Conservation (phyloP, 2,888 invertebrate genomes). For the Meandrusa payeni region DNA sequence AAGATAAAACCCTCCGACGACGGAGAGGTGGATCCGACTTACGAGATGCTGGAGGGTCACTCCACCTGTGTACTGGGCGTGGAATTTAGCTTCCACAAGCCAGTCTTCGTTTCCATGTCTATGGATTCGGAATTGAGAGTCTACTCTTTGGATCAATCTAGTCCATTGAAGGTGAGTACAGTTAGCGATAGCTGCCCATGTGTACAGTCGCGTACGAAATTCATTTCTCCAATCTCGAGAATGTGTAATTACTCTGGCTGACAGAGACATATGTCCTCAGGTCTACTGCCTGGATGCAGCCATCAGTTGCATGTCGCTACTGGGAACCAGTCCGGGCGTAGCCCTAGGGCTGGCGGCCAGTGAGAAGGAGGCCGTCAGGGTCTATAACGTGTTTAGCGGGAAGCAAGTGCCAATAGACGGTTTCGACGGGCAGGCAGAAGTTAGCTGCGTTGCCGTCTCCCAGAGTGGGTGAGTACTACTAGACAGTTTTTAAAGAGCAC, state of each 20-base stretch:
- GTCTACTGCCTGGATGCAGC: slow-evolving; percentile 49
- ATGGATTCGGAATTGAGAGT: slow-evolving; percentile 63
- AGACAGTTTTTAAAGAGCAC: too few species aligned
- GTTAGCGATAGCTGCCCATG: too few species aligned
- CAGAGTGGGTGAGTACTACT: slow-evolving; percentile 49
- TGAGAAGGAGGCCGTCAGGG: slow-evolving; percentile 32
- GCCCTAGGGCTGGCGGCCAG: slow-evolving; percentile 43
- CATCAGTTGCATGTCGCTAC: slow-evolving; percentile 54
- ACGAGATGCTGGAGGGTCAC: slow-evolving; percentile 50
- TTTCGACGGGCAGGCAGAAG: slow-evolving; percentile 32
- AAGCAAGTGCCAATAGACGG: slow-evolving; percentile 45
- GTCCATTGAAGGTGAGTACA: slow-evolving; percentile 57
- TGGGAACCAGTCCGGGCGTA: slow-evolving; percentile 46
- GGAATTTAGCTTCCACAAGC: slow-evolving; percentile 52
- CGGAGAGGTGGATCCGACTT: slow-evolving; percentile 51
- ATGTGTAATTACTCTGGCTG: too few species aligned
- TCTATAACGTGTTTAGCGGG: slow-evolving; percentile 49
- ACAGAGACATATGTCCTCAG: slow-evolving; percentile 32
- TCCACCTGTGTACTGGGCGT: slow-evolving; percentile 53
- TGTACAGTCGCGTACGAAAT: too few species aligned
- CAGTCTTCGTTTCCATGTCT: slow-evolving; percentile 58
- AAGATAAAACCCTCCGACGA: slow-evolving; percentile 39
- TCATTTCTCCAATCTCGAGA: too few species aligned
- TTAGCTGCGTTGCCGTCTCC: slow-evolving; percentile 45
- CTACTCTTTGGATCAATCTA: slow-evolving; percentile 52